Percentiles rank a stretch among this genome's conserved stretches.
phyloP scores from a whole-genome alignment of 2,113 vertebrate genomes.

The Hemiprocne comata region DNA sequence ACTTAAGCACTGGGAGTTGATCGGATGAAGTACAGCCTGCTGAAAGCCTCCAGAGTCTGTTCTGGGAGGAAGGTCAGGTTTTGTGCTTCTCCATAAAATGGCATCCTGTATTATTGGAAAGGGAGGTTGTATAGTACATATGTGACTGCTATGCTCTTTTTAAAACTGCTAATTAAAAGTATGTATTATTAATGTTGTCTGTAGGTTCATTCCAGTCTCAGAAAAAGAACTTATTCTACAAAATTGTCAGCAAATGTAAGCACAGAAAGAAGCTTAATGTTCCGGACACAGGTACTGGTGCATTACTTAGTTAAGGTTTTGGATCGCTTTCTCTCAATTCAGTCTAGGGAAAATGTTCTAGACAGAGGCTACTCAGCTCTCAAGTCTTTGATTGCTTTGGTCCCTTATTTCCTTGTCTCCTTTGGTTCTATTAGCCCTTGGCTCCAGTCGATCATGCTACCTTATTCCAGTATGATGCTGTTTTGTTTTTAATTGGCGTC shows the following conservation, averaged over 20 bases:
- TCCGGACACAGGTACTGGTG: conserved; percentile 86
- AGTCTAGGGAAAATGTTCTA: background rate
- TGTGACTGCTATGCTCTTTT: conserved; percentile 22
- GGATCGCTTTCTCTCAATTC: conserved; percentile 12
- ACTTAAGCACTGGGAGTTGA: background rate
- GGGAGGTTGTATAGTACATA: background rate
- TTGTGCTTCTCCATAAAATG: background rate
- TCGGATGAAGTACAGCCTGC: background rate
- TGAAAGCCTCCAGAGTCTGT: background rate
- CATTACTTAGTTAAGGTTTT: conserved; percentile 67
- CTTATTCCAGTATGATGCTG: background rate
- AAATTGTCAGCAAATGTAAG: conserved; percentile 97
- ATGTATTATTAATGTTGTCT: conserved; percentile 80
- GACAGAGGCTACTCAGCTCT: background rate
- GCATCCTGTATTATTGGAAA: background rate
- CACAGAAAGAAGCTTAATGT: conserved; percentile 90
- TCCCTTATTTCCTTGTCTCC: conserved; percentile 28
- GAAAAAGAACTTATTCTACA: conserved; percentile 95
- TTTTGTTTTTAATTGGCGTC: conserved; percentile 3
- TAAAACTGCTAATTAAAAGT: conserved; percentile 63
- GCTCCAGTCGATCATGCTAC: background rate
- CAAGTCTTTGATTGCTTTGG: background rate
- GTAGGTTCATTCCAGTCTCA: conserved; percentile 93
- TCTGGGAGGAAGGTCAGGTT: background rate
- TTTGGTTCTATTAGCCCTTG: conserved; percentile 23